Evolutionary conservation across 1,140 invertebrate genomes (phyloP).

Genomic region (Littorina saxatilis): DNA sequence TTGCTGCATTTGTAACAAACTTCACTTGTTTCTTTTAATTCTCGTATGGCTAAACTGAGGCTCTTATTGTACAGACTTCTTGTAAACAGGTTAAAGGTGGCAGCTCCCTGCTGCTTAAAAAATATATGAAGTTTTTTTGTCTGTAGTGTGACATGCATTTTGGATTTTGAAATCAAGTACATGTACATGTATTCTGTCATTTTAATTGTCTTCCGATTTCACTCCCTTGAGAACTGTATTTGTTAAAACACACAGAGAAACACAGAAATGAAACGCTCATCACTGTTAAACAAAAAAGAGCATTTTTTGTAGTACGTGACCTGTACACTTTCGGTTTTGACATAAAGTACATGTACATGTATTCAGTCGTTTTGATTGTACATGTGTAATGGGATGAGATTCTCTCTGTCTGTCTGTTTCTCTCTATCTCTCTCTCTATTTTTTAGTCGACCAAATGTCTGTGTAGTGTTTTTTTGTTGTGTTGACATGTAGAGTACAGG

Average conservation of each 20-base stretch:
- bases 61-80: too few species aligned
- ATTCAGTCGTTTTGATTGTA: not conserved
- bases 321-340: not conserved
- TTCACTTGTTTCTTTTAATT: too few species aligned
- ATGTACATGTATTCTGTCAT: not conserved
- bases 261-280: not conserved
- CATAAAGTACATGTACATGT: not conserved
- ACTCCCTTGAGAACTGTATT: not conserved
- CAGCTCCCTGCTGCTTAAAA: too few species aligned
- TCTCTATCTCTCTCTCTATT: too few species aligned
- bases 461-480: not conserved
- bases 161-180: not conserved
- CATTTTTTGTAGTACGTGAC: not conserved
- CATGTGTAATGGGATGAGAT: not conserved
- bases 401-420: not conserved
- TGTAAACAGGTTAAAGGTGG: too few species aligned
- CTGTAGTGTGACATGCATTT: not conserved
- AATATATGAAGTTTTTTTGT: too few species aligned
- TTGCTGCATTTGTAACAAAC: too few species aligned
- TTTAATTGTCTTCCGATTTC: not conserved
- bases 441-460: not conserved
- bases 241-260: not conserved
- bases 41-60: too few species aligned
- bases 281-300: not conserved
- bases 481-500: too few species aligned